Percentiles rank a stretch among this genome's conserved stretches.
Conservation (phyloP, 1,140 invertebrate genomes). For the Drosophila takahashii region DNA sequence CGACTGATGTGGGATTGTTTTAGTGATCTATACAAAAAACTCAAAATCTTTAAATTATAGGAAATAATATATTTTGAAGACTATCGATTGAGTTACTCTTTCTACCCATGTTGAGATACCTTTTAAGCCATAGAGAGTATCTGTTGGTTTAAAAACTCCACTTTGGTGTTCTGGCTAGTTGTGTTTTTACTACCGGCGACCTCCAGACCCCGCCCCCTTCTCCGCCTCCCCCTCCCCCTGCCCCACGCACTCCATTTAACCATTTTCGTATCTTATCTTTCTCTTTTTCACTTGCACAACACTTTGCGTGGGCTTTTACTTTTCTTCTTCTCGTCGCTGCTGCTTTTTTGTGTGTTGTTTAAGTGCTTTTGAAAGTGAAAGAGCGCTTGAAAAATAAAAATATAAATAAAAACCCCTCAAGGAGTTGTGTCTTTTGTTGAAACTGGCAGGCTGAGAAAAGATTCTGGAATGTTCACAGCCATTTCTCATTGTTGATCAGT, state of each 20-base stretch:
- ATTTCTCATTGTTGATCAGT: conserved; percentile 25
- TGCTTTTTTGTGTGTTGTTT: conserved; percentile 42
- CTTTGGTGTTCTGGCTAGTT: conserved; percentile 18
- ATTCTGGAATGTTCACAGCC: conserved; percentile 29
- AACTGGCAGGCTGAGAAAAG: conserved; percentile 21
- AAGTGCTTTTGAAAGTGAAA: conserved; percentile 65
- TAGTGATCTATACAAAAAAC: neutral
- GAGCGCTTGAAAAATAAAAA: conserved; percentile 20
- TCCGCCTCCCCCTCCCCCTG: neutral
- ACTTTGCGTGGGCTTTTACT: conserved; percentile 58
- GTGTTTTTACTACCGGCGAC: conserved; percentile 32
- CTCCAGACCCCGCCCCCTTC: conserved; percentile 15
- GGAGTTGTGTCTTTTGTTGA: conserved; percentile 24
- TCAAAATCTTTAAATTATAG: neutral
- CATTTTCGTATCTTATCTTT: conserved; percentile 55
- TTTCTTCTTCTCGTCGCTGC: conserved; percentile 49
- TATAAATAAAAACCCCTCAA: conserved; percentile 8
- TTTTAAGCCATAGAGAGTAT: neutral
- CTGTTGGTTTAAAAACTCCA: neutral
- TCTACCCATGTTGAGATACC: neutral
- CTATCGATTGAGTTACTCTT: too few species aligned
- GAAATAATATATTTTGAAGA: too few species aligned
- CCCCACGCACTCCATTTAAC: conserved; percentile 22
- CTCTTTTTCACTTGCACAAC: conserved; percentile 45
- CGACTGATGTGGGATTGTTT: neutral